Evolutionary conservation across 2,113 vertebrate species (phyloP), one percentile per base, ranked within the genome.

Genomic region (Triplophysa tibetana): DNA sequence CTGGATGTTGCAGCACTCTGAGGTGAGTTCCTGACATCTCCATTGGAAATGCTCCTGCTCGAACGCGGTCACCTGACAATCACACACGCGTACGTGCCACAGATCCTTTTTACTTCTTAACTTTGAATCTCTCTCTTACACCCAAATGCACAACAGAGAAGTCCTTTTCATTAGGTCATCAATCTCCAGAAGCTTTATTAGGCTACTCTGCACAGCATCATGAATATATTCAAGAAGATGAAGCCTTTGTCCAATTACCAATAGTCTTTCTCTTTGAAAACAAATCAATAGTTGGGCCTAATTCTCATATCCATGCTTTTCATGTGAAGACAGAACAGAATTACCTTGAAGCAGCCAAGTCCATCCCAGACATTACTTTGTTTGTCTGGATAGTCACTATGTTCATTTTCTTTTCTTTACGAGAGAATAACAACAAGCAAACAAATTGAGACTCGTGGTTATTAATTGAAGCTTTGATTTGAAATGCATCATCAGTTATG

Each of bases 1-100:
- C 10, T 86, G 64, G 86, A 92, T 90, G 88, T 88, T 92, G 80
- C 84, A 87, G 87, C 89, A 92, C 77, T 90, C 88, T 0, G 63
- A 77, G 48, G 86, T 91, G 80, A 91, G 90, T 82, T 92, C 90
- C 81, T 86, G 67, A 62, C 81, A 88, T 63, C 78, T 87, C 21
- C 89, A 89, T 83, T 92, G 91, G 86, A 91, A 90, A 72, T 90
- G 84, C 73, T 91, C 89, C 85, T 82, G 87, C 80, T 91, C 89
- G 14, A 90, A 91, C 72, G 90, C 88, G 33, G 87, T 85, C 83
- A 91, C 85, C 90, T 90, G 84, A 10, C 21, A 56, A 56, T 45
- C 38, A 76, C 16, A 76, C 29, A 63, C 16, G 52, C 14, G 23
- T n/a, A 54, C 66, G 64, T n/a, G 21, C 21, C 61, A 63, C 60